These are phyloP conservation scores for Gadopsis marmoratus DNA, from an alignment of 2,797 vertebrate species.

Conservation along the genomic window DNA sequence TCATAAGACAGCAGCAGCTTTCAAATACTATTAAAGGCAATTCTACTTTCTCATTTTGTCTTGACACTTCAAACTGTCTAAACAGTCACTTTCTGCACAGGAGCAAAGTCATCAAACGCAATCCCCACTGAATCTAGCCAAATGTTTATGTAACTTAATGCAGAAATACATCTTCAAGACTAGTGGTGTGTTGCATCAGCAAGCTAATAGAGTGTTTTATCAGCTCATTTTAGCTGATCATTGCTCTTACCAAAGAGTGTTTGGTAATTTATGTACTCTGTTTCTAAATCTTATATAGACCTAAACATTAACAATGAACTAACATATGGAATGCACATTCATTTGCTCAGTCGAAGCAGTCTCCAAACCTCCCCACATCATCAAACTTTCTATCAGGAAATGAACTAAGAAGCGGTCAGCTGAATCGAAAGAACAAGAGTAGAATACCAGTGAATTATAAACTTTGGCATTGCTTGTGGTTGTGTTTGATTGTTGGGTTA, in stretches of 20 bases:
- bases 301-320: neutral
- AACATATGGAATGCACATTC: neutral
- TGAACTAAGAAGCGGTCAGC: neutral
- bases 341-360: neutral
- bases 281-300: neutral
- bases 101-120: constrained; percentile 10
- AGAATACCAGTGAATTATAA: constrained; percentile 2
- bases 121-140: neutral
- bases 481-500: constrained; percentile 15
- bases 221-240: constrained; percentile 9
- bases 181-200: constrained; percentile 1
- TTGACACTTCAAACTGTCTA: neutral
- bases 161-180: constrained; percentile 13
- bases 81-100: constrained; percentile 1
- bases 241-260: neutral
- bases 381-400: neutral
- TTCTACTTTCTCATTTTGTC: neutral
- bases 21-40: constrained; percentile 12
- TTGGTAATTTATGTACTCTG: neutral
- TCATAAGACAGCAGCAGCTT: constrained; percentile 39
- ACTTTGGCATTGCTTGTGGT: neutral
- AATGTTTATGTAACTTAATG: neutral
- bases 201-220: neutral
- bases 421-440: neutral
- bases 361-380: neutral